Evolutionary conservation across 2,888 invertebrate species (phyloP).

Genomic region (Oscheius sp.): DNA sequence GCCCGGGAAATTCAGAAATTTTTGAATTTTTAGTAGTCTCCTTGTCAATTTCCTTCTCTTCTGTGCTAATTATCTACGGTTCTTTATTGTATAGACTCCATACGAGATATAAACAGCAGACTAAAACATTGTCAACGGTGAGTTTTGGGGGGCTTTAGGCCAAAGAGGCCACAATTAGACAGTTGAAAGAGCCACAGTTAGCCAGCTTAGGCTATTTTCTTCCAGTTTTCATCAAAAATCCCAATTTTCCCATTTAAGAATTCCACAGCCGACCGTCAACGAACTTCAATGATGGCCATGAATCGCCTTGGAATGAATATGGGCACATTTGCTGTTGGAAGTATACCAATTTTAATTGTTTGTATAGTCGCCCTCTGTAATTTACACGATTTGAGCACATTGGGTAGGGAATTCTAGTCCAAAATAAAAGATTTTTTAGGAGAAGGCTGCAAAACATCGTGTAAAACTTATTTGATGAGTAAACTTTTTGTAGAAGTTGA

Average conservation of each 20-base stretch:
- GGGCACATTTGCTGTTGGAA: constrained; percentile 60
- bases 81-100: constrained; percentile 56
- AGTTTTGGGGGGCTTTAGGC: background rate
- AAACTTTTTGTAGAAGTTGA: constrained; percentile 66
- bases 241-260: constrained; percentile 2
- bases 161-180: too few relatives aligned
- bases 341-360: constrained; percentile 62
- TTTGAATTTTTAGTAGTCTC: constrained; percentile 53
- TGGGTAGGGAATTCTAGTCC: too few relatives aligned
- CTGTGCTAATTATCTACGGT: constrained; percentile 60
- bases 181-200: background rate
- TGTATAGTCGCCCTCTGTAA: constrained; percentile 63
- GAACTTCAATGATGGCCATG: constrained; percentile 47
- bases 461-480: constrained; percentile 64
- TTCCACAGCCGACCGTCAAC: constrained; percentile 22
- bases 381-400: constrained; percentile 46
- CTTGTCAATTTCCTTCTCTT: constrained; percentile 55
- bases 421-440: constrained; percentile 36
- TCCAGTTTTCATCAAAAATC: background rate
- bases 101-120: constrained; percentile 8
- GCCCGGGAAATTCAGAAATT: too few relatives aligned
- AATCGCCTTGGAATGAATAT: constrained; percentile 65
- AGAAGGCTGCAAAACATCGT: constrained; percentile 54
- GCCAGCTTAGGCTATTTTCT: background rate
- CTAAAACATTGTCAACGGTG: constrained; percentile 6